Evolutionary conservation across 2,888 invertebrate species (phyloP), one percentile per base, ranked within the genome.

Genomic region (Nysson spinosus): DNA sequence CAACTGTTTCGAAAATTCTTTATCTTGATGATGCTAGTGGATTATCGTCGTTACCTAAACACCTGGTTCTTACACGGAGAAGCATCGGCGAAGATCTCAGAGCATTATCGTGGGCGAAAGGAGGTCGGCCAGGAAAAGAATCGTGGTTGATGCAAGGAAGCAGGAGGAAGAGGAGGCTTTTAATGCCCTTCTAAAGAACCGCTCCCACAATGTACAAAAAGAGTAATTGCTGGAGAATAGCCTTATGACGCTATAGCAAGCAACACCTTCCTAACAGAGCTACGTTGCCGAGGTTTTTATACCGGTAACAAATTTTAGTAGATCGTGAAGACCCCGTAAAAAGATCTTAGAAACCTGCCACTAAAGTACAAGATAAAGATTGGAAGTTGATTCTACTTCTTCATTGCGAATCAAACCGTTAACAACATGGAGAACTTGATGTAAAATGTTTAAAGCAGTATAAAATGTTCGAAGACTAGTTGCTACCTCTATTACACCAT

Each of bases 1-100:
- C n/a, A n/a, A n/a, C n/a, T n/a, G n/a, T n/a, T n/a, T n/a, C n/a
- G n/a, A n/a, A n/a, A n/a, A n/a, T n/a, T n/a, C n/a, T 68, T 71
- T 54, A 68, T 47, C 28, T 57, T 19, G 35, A 16, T 11, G 28
- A 34, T 65, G 58, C 42, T 56, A 47, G 47, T 57, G 69, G 69
- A 69, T 75, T 66, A 75, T 70, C 58, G 64, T 72, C 71, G 69
- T 71, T 75, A 60, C 66, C 69, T 49, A 28, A 54, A 40, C 55
- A 42, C 57, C 56, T 43, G 58, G 55, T 69, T 47, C 64, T 35
- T 51, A 49, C 42, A 32, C 52, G 68, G 52, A 58, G 63, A 66
- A 71, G 58, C 51, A 69, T 62, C 69, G 52, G 42, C 14, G 46
- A 55, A 75, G 71, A 75, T 71, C 75, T 69, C 50, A 34, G 55